Conservation (phyloP, 1,140 invertebrate genomes). For the Globodera ellingtonae region DNA sequence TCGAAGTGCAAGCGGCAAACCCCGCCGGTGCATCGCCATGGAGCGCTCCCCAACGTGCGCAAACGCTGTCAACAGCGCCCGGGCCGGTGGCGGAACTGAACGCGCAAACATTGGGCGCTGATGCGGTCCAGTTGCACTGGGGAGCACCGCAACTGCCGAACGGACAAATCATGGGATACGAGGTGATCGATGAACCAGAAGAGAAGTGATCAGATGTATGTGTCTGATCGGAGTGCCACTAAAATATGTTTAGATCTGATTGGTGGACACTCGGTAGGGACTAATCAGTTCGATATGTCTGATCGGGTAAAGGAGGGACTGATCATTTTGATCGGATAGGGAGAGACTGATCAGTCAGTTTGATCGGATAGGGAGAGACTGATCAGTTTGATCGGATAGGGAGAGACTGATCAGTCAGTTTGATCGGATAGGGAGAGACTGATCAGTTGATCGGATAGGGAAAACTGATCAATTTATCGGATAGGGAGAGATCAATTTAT, state of each 20-base stretch:
- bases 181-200: slow-evolving; percentile 27
- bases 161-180: slow-evolving; percentile 61
- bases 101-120: slow-evolving; percentile 54
- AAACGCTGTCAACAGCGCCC: slow-evolving; percentile 61
- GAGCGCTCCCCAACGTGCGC: slow-evolving; percentile 50
- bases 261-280: too few relatives aligned
- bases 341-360: too few relatives aligned
- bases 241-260: too few relatives aligned
- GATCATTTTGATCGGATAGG: too few relatives aligned
- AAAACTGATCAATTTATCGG: background rate
- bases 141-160: slow-evolving; percentile 61
- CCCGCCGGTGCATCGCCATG: slow-evolving; percentile 62
- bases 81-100: slow-evolving; percentile 57
- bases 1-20: slow-evolving; percentile 64
- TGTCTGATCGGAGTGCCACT: too few relatives aligned
- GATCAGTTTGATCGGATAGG: too few relatives aligned
- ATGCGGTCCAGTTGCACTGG: slow-evolving; percentile 62
- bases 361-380: too few relatives aligned
- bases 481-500: background rate
- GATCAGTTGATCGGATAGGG: too few relatives aligned
- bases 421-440: too few relatives aligned
- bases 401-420: too few relatives aligned
- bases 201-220: background rate
- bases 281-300: too few relatives aligned
- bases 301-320: too few relatives aligned